These are phyloP conservation scores for Gonatopus flavifemur DNA, from an alignment of 1,140 invertebrate species.

Conservation along the genomic window DNA sequence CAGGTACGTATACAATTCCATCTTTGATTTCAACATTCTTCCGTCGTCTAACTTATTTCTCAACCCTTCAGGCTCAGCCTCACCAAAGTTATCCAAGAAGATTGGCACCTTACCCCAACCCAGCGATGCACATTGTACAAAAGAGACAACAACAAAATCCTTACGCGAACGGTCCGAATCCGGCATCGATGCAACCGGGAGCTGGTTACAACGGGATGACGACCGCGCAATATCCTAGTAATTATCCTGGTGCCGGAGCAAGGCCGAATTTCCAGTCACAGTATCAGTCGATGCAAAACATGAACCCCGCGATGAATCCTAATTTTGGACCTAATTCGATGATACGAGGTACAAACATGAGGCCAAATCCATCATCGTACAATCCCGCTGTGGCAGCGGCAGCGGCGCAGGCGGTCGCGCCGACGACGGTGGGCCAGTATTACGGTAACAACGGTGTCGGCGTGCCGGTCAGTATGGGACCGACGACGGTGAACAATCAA, in stretches of 20 bases:
- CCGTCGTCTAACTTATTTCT: neutral
- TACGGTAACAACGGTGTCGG: slow-evolving; percentile 55
- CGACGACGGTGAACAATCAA: slow-evolving; percentile 30
- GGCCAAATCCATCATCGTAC: slow-evolving; percentile 70
- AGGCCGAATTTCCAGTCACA: slow-evolving; percentile 69
- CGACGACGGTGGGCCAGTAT: no score
- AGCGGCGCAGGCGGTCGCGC: neutral
- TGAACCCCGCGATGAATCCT: slow-evolving; percentile 40
- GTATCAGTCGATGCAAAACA: slow-evolving; percentile 68
- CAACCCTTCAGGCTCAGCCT: slow-evolving; percentile 31
- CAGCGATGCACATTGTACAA: slow-evolving; percentile 79
- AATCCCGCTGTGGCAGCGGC: slow-evolving; percentile 51
- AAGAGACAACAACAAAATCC: slow-evolving; percentile 63
- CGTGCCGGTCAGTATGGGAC: slow-evolving; percentile 42
- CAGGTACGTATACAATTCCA: slow-evolving; percentile 53
- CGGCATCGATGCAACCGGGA: slow-evolving; percentile 55
- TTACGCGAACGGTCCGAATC: slow-evolving; percentile 30
- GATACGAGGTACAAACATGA: slow-evolving; percentile 45
- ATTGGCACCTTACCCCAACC: slow-evolving; percentile 77
- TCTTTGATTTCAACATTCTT: neutral
- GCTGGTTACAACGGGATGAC: slow-evolving; percentile 38
- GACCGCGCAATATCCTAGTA: slow-evolving; percentile 39
- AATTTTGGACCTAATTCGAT: slow-evolving; percentile 57
- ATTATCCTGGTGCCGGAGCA: slow-evolving; percentile 54
- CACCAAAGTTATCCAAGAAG: slow-evolving; percentile 61